A percentile compares a stretch with the other conserved stretches of the same genome.
phyloP scores from a whole-genome alignment of 2,797 vertebrate genomes.

The Discoglossus pictus region DNA sequence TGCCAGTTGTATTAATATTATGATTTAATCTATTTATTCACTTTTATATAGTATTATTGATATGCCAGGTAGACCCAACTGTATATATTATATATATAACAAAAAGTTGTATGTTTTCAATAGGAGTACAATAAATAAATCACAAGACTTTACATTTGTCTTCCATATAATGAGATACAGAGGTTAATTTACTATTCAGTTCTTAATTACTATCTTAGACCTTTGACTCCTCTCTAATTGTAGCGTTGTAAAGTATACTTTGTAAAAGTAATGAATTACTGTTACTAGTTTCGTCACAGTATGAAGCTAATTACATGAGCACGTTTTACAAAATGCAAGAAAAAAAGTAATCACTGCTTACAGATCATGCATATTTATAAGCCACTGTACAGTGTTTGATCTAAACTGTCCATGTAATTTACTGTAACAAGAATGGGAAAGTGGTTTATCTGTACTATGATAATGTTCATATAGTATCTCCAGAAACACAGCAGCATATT shows the following conservation, averaged over 20 bases:
- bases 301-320: slow-evolving; percentile 50
- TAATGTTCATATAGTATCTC: neutral
- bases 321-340: slow-evolving; percentile 26
- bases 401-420: slow-evolving; percentile 10
- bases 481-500: too few relatives aligned
- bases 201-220: slow-evolving; percentile 45
- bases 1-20: too few relatives aligned
- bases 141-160: slow-evolving; percentile 46
- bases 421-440: slow-evolving; percentile 2
- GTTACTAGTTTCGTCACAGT: slow-evolving; percentile 34
- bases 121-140: slow-evolving; percentile 20
- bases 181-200: slow-evolving; percentile 47
- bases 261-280: slow-evolving; percentile 38
- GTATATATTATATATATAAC: too few relatives aligned
- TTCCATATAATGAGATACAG: slow-evolving; percentile 46
- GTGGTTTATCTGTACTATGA: neutral
- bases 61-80: too few relatives aligned
- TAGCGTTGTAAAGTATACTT: slow-evolving; percentile 7
- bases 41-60: too few relatives aligned
- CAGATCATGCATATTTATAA: slow-evolving; percentile 41
- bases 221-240: slow-evolving; percentile 47
- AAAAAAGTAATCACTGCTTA: slow-evolving; percentile 31
- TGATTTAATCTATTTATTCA: too few relatives aligned
- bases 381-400: slow-evolving; percentile 21
- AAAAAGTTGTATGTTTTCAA: slow-evolving; percentile 17